Evolutionary conservation across 2,888 invertebrate genomes (phyloP), one percentile per base, ranked within the genome.

Genomic region (Hetaerina titia): DNA sequence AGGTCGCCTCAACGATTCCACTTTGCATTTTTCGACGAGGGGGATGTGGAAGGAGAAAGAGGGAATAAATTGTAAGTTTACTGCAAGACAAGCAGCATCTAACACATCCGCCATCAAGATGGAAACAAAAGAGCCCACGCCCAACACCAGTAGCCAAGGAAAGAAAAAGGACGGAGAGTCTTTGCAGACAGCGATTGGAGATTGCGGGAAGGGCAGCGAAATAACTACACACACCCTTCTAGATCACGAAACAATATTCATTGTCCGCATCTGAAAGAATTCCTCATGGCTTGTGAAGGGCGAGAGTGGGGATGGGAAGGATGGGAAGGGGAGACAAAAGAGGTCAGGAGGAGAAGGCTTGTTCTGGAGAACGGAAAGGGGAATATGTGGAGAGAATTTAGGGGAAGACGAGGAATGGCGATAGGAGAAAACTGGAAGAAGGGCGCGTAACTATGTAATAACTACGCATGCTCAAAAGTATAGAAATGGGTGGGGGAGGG

Each of bases 161-260:
- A 90, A 25, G 56, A 89, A 57, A 57, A n/a, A 25, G 57, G 19
- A 9, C 31, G 56, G 92, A 19, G 15, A 19, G 63, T 45, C 45
- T 31, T 22, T 31, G 22, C 11, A 11, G 13, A 89, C 22, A 57
- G 89, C n/a, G 22, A 57, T 57, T n/a, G 81, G 57, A 58, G 89
- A 56, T 89, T 56, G 58, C 58, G 57, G 15, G n/a, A 57, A 58
- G 81, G 81, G 11, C 81, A 13, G 81, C 81, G 81, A 31, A 81
- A 81, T 81, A 81, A 81, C 81, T n/a, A 81, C 81, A 22, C 57
- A 89, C 89, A 89, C 58, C 89, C 89, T n/a, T 89, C 56, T 56
- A 60, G 92, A 92, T 92, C 92, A 92, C 92, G 92, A 56, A 92
- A 92, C 92, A 92, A 92, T 92, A 69, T 90, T 90, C 90, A 63